These are phyloP conservation scores for Scaptomyza caliginosa DNA, from an alignment of 2,888 invertebrate species.

Conservation along the genomic window DNA sequence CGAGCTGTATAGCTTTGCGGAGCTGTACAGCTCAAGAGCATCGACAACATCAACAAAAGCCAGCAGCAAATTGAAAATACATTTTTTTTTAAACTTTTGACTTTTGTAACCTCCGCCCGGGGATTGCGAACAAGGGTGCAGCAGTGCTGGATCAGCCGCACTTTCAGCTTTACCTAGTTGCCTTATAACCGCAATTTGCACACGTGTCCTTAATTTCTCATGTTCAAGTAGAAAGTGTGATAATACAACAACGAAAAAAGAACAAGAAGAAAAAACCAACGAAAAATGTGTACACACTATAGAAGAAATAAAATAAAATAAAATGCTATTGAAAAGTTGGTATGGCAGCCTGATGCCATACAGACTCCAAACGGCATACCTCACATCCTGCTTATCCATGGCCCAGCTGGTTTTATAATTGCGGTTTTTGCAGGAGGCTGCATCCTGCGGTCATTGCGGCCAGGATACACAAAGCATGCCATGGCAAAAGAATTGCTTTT, in stretches of 20 bases:
- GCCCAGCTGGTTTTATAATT: conserved; percentile 66
- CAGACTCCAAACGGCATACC: background rate
- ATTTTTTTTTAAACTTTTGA: conserved; percentile 45
- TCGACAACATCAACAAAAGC: conserved; percentile 49
- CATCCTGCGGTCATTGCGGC: conserved; percentile 70
- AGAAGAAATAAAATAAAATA: conserved; percentile 22
- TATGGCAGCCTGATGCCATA: conserved; percentile 16
- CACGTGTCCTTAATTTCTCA: conserved; percentile 60
- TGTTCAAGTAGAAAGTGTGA: conserved; percentile 49
- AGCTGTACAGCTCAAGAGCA: conserved; percentile 20
- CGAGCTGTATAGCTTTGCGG: background rate
- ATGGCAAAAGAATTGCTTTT: conserved; percentile 52
- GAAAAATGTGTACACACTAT: background rate
- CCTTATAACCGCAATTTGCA: conserved; percentile 68
- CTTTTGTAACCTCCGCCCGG: conserved; percentile 14
- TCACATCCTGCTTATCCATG: background rate
- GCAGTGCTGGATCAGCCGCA: conserved; percentile 6
- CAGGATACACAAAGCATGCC: conserved; percentile 47
- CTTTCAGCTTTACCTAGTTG: conserved; percentile 12
- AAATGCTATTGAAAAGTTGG: conserved; percentile 57
- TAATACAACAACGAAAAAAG: conserved; percentile 24
- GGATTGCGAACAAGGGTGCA: background rate
- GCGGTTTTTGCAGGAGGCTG: conserved; percentile 69
- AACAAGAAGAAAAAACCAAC: conserved; percentile 2
- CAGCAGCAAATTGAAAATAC: conserved; percentile 50